A percentile compares a stretch with the other conserved stretches of the same genome.
phyloP scores from a whole-genome alignment of 2,113 vertebrate species.

The Chaetura pelagica region DNA sequence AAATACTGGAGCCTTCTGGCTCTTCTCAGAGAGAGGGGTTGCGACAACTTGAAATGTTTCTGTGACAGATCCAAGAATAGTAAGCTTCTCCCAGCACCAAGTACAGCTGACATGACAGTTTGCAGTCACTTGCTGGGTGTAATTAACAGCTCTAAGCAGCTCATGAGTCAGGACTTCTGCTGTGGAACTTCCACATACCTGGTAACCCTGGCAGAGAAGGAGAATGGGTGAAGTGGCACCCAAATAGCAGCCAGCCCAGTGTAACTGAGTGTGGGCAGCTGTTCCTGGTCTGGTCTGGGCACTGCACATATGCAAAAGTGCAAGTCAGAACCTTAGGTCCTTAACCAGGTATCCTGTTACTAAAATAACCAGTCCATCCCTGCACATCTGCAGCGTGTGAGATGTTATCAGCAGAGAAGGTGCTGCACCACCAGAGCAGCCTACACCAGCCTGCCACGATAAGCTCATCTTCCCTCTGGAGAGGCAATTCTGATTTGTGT shows the following conservation, averaged over 20 bases:
- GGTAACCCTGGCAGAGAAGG: background rate
- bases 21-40: background rate
- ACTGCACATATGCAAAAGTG: background rate
- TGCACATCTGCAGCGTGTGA: background rate
- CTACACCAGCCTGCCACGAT: accelerated
- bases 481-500: background rate
- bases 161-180: background rate
- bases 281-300: background rate
- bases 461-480: background rate
- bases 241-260: background rate
- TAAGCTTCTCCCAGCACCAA: slow-evolving; percentile 3
- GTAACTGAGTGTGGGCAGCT: background rate
- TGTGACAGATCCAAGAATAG: slow-evolving; percentile 26
- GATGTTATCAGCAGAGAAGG: background rate
- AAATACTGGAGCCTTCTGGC: background rate
- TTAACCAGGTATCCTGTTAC: background rate
- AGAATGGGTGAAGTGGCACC: background rate
- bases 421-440: background rate
- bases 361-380: background rate
- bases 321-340: accelerated
- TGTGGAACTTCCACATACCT: background rate
- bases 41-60: background rate
- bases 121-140: background rate
- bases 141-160: accelerated
- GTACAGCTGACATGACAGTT: background rate